These are phyloP conservation scores for Stramonita haemastoma DNA, from an alignment of 2,888 invertebrate genomes.

Conservation along the genomic window DNA sequence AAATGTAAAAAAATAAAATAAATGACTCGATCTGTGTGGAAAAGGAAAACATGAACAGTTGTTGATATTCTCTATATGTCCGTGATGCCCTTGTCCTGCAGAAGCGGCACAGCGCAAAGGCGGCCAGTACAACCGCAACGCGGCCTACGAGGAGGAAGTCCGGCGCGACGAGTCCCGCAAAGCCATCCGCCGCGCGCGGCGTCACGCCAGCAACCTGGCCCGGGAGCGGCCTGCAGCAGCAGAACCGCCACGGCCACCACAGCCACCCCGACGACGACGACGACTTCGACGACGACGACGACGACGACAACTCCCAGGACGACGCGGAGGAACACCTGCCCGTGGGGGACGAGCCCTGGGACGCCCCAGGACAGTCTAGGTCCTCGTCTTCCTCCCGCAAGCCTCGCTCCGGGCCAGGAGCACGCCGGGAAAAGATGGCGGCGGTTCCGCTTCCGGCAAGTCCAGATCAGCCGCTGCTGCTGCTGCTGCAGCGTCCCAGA, in stretches of 20 bases:
- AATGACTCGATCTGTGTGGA: background rate
- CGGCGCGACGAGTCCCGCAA: constrained; percentile 58
- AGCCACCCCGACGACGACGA: constrained; percentile 26
- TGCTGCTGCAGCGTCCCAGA: background rate
- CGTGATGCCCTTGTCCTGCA: background rate
- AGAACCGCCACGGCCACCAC: constrained; percentile 45
- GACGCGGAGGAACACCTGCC: constrained; percentile 14
- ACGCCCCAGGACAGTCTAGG: constrained; percentile 20
- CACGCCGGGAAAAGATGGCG: constrained; percentile 3
- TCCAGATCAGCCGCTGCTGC: background rate
- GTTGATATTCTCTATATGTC: background rate
- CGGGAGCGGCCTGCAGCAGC: constrained; percentile 48
- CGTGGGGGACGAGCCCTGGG: constrained; percentile 29
- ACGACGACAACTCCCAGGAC: constrained; percentile 30
- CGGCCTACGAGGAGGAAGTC: constrained; percentile 65
- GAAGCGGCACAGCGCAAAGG: constrained; percentile 49
- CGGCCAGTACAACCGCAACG: constrained; percentile 63
- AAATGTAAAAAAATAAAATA: background rate
- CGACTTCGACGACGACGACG: constrained; percentile 12
- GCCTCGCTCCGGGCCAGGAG: background rate
- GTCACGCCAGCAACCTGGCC: constrained; percentile 50
- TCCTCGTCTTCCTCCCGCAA: constrained; percentile 25
- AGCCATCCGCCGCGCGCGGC: constrained; percentile 53
- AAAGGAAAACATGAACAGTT: background rate
- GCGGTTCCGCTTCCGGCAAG: background rate